Evolutionary conservation across 1,140 invertebrate species (phyloP), one percentile per base, ranked within the genome.

Genomic region (Diplogasteroides magnus): DNA sequence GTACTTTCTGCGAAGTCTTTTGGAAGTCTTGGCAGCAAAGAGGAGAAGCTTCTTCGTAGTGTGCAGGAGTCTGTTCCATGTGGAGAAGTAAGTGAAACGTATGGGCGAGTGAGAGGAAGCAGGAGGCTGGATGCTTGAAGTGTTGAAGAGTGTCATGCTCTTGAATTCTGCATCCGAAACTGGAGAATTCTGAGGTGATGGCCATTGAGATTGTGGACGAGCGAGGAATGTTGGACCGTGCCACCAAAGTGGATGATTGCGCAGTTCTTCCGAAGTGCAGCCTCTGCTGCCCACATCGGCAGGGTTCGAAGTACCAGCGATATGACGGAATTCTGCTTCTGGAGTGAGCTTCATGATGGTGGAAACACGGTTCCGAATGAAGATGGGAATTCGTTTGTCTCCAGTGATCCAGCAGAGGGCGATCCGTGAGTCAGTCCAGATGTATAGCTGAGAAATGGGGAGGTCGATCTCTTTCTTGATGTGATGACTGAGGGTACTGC

Each of bases 371-470:
- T 66, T 77, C 14, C 61, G 37, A 13, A 74, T 58, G 25, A 72
- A 75, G 6, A 31, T 23, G n/a, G 59, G 32, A 2, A 37, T 32
- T 58, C 27, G 60, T 56, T 69, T 55, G 2, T 31, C 61, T 15
- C 19, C 1, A 2, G 11, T 27, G n/a, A 77, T 61, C 72, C 72
- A 70, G 2, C 55, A 19, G 1, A 76, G 55, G 2, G 28, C 72
- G 2, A 28, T 59, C 29, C 23, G n/a, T 26, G 75, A 77, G 27
- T 76, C 75, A 2, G 48, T 61, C 75, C 75, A 76, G 3, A 77
- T 19, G 26, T 58, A 31, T 1, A 31, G 11, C 0, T 1, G 15
- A 0, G 2, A 2, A 13, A 69, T 68, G 13, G n/a, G n/a, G 1
- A 55, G 23, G 19, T 61, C 61, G 0, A 76, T 14, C 27, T 70